Conservation (phyloP, 92 coral and sea anemone species). For the Desmophyllum pertusum region DNA sequence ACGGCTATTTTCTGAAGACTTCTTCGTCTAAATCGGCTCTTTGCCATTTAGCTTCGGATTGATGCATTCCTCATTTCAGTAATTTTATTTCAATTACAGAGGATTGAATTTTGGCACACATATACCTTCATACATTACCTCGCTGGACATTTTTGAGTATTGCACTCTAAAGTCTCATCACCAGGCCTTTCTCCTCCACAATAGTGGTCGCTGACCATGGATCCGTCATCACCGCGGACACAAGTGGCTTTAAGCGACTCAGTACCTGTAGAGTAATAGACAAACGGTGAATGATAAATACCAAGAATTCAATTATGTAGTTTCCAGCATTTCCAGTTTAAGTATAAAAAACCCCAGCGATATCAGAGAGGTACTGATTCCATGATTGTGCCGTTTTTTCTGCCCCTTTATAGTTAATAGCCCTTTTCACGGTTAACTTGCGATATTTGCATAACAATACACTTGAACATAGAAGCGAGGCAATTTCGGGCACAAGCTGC, state of each 20-base stretch:
- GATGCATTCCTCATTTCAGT: no score
- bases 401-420: neutral
- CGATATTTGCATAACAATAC: no score
- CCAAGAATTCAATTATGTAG: neutral
- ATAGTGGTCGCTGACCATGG: constrained; percentile 49
- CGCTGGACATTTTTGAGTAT: constrained; percentile 37
- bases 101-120: no score
- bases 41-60: no score
- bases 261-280: neutral
- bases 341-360: neutral
- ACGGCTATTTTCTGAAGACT: no score
- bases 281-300: neutral
- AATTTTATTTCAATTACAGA: no score
- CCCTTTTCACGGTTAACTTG: no score
- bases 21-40: no score
- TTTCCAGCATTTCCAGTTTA: no score
- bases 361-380: neutral
- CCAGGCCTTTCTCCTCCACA: constrained; percentile 37
- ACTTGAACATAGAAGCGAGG: no score
- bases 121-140: no score
- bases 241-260: constrained; percentile 16
- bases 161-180: constrained; percentile 15
- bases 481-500: no score
- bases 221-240: constrained; percentile 43
- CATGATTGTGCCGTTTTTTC: neutral